Evolutionary conservation across 2,113 vertebrate species (phyloP).

Genomic region (Eptesicus fuscus): DNA sequence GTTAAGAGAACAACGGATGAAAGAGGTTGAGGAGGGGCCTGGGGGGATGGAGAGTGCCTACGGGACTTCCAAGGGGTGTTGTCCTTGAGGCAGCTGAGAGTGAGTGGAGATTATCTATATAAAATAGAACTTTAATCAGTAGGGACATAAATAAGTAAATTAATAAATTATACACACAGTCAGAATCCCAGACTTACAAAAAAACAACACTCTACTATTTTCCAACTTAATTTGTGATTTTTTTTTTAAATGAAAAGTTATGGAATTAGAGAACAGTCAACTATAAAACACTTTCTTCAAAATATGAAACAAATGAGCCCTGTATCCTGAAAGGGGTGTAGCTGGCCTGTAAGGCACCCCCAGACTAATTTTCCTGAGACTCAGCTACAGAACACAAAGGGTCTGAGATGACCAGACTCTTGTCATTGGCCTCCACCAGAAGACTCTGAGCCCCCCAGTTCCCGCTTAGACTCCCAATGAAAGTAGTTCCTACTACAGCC

Average conservation of each 20-base stretch:
- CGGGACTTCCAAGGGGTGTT: fast-evolving
- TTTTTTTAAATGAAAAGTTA: not conserved
- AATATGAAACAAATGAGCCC: not conserved
- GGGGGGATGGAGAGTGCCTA: not conserved
- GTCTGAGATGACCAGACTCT: not conserved
- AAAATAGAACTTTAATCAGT: not conserved
- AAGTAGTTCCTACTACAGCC: not conserved
- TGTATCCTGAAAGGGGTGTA: too few relatives aligned
- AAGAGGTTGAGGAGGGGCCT: not conserved
- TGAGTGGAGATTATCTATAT: not conserved
- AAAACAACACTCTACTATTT: not conserved
- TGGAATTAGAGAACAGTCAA: not conserved
- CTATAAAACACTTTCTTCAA: not conserved
- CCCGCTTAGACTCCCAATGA: not conserved
- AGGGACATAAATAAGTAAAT: not conserved
- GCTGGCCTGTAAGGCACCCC: not conserved
- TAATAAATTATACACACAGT: not conserved
- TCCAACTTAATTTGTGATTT: not conserved
- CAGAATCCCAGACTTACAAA: not conserved
- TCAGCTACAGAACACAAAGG: not conserved
- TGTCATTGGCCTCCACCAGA: not conserved
- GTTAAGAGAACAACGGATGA: not conserved
- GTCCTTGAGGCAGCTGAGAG: not conserved
- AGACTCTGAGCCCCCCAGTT: fast-evolving
- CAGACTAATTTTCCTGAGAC: not conserved